Base-by-base conservation (phyloP, 2,888 invertebrate species). In the Panorpa germanica region DNA sequence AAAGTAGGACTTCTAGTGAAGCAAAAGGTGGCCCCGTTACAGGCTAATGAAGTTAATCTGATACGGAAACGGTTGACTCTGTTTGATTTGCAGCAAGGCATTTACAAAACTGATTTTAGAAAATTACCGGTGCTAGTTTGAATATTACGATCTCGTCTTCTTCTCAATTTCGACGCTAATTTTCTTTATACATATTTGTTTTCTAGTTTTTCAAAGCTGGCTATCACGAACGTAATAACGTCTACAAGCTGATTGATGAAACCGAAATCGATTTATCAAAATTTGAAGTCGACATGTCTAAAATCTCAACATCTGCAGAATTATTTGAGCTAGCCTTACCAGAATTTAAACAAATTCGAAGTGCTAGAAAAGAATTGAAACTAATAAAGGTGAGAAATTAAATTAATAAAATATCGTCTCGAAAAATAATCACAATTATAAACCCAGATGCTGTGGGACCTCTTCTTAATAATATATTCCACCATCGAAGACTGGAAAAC, bases 401-500 rank as follows among this genome's bases (percentile, higher is more conserved):
- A 15, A 16, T 17, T 4, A 9, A 17, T 24, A 8, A 10, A 7
- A 30, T 19, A n/a, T 7, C n/a, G 10, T 12, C 13, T n/a, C 9
- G 17, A 11, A 11, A 4, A 29, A 11, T 8, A 29, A 14, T 29
- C 11, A 11, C 19, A 31, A 4, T 18, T 33, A 11, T 33, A 35
- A 39, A 38, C 34, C 2, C 51, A 78, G 65, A 71, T 73, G 53
- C 59, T 91, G 10, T 95, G 93, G 93, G 91, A 95, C 54, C 90
- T 86, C 53, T 75, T 83, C 31, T 62, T 65, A 42, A 70, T 91
- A 37, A 80, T 90, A 30, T 65, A 71, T 47, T 77, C 78, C 9
- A 80, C 76, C 41, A 73, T 93, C 39, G 72, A 80, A 37, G 81
- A 82, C 49, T 95, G 95, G 93, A 88, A 90, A 55, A 76, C 70